phyloP scores from a whole-genome alignment of 2,888 invertebrate species.

The Caprella mutica region DNA sequence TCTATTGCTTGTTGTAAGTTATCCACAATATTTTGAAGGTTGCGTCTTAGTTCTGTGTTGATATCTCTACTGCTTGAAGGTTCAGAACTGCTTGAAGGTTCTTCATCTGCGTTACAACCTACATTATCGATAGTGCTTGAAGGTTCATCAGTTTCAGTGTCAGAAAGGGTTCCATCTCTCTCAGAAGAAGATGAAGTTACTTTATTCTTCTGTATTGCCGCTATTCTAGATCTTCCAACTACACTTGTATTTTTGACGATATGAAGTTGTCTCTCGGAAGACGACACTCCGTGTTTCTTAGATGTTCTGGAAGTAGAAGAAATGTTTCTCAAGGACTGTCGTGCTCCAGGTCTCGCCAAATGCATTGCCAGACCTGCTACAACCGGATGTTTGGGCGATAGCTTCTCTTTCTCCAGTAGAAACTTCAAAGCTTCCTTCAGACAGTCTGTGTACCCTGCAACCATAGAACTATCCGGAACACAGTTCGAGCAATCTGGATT shows the following conservation, averaged over 20 bases:
- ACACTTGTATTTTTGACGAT: too few relatives aligned
- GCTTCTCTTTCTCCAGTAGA: conserved; percentile 24
- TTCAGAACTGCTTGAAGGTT: not conserved
- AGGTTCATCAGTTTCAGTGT: not conserved
- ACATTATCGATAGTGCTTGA: not conserved
- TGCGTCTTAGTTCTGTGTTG: not conserved
- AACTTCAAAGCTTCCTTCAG: conserved; percentile 28
- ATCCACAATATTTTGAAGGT: conserved; percentile 1
- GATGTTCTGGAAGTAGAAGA: too few relatives aligned
- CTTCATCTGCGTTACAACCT: not conserved
- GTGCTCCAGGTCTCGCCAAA: conserved; percentile 19
- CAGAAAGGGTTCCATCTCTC: not conserved
- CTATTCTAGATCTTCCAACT: too few relatives aligned
- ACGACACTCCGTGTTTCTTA: too few relatives aligned
- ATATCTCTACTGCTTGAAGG: not conserved
- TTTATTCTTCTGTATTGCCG: too few relatives aligned
- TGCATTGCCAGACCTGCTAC: conserved; percentile 26
- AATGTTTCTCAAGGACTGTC: conserved; percentile 12
- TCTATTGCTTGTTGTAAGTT: conserved; percentile 1
- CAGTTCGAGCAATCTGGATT: conserved; percentile 12
- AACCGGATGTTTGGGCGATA: conserved; percentile 27
- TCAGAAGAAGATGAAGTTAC: not conserved
- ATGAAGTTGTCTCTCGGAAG: too few relatives aligned
- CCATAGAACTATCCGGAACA: conserved; percentile 20
- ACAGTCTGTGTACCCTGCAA: conserved; percentile 31